Evolutionary conservation across 2,797 vertebrate species (phyloP).

Genomic region (Stomatorhinus walkeri): DNA sequence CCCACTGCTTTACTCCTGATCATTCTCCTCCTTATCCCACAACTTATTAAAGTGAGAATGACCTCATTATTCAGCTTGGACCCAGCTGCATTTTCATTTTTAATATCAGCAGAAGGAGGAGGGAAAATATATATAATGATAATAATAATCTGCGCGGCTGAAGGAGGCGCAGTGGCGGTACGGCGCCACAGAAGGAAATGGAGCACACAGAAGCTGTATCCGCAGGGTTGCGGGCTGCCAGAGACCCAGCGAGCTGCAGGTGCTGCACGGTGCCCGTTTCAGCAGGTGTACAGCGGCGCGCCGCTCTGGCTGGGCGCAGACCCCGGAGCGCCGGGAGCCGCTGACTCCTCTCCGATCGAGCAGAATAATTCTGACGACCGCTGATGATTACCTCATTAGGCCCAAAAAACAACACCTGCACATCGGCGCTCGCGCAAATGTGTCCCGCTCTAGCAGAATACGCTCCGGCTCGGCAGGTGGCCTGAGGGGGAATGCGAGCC

Average conservation of each 20-base stretch:
- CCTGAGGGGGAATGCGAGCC: constrained; percentile 29
- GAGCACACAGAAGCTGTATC: constrained; percentile 19
- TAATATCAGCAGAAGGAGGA: constrained; percentile 60
- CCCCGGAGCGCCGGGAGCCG: constrained; percentile 49
- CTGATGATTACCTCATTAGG: constrained; percentile 57
- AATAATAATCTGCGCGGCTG: constrained; percentile 17
- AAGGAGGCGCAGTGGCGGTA: constrained; percentile 3
- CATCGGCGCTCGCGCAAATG: constrained; percentile 37
- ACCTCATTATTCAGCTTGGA: constrained; percentile 63
- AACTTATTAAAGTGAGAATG: constrained; percentile 61
- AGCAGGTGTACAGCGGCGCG: constrained; percentile 50
- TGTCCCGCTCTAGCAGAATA: constrained; percentile 32
- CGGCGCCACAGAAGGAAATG: constrained; percentile 12
- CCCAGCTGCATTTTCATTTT: constrained; percentile 60
- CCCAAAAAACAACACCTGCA: constrained; percentile 53
- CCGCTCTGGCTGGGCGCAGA: constrained; percentile 5
- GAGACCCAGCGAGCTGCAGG: constrained; percentile 46
- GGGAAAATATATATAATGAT: constrained; percentile 26
- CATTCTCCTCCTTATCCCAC: constrained; percentile 34
- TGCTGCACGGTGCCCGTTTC: constrained; percentile 50
- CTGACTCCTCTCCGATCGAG: constrained; percentile 45
- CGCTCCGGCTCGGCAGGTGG: constrained; percentile 47
- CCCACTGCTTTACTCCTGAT: constrained; percentile 21
- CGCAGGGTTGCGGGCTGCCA: constrained; percentile 10
- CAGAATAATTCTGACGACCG: constrained; percentile 52